Evolutionary conservation across 1,140 invertebrate species (phyloP).

Genomic region (Drosophila funebris): DNA sequence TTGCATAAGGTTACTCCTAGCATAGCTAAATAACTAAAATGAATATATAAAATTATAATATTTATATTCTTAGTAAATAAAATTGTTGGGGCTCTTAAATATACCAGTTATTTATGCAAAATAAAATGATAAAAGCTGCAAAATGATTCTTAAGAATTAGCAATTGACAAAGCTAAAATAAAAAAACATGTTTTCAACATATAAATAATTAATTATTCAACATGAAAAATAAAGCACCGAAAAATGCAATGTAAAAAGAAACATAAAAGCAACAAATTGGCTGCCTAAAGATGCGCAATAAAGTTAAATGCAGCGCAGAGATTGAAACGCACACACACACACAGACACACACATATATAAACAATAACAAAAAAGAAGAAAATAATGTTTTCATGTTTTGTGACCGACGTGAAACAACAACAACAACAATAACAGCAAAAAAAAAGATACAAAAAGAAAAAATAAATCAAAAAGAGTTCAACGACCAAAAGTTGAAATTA

Average conservation of each 20-base stretch:
- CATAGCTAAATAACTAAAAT: too few relatives aligned
- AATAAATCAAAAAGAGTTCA: constrained; percentile 80
- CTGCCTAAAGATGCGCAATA: constrained; percentile 32
- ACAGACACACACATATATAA: not conserved
- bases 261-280: constrained; percentile 28
- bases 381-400: constrained; percentile 50
- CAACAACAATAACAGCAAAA: constrained; percentile 3
- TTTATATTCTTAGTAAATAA: too few relatives aligned
- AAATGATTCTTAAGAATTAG: not conserved
- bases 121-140: not conserved
- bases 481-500: constrained; percentile 77
- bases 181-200: not conserved
- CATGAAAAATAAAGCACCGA: not conserved
- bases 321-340: constrained; percentile 23
- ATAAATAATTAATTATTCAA: constrained; percentile 5
- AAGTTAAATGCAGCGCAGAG: constrained; percentile 38
- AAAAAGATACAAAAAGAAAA: constrained; percentile 43
- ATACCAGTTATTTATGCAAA: constrained; percentile 7
- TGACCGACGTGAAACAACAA: constrained; percentile 41
- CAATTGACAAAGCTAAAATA: not conserved
- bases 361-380: constrained; percentile 32
- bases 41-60: too few relatives aligned
- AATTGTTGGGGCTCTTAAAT: not conserved
- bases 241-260: constrained; percentile 20
- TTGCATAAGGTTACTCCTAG: too few relatives aligned